A percentile compares a stretch with the other conserved stretches of the same genome.
Evolutionary conservation across 2,113 vertebrate genomes (phyloP).

Genomic region (Emydura subglobosa): DNA sequence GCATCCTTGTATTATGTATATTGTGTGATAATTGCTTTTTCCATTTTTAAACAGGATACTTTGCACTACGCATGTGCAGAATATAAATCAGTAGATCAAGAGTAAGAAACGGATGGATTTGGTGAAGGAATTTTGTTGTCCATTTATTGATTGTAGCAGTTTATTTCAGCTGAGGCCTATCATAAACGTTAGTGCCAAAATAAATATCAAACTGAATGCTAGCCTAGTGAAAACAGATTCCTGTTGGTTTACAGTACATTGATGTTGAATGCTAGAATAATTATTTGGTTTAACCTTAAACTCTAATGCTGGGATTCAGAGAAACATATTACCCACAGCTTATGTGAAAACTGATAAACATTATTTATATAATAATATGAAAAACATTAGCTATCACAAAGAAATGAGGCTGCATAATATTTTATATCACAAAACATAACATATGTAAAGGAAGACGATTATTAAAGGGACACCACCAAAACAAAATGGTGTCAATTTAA

Average conservation of each 20-base stretch:
- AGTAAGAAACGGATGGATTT: constrained; percentile 52
- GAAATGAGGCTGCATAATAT: background rate
- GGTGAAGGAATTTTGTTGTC: constrained; percentile 42
- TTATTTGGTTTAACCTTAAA: background rate
- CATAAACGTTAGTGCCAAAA: constrained; percentile 46
- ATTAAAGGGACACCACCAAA: rapidly evolving
- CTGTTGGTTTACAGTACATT: background rate
- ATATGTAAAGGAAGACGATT: background rate
- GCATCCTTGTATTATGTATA: constrained; percentile 23
- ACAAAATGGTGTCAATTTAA: background rate
- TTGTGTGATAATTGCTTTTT: constrained; percentile 43
- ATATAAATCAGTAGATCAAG: constrained; percentile 57
- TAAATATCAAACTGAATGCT: constrained; percentile 47
- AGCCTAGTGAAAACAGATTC: constrained; percentile 31
- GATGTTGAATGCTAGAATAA: background rate
- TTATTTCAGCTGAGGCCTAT: constrained; percentile 49
- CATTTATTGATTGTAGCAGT: constrained; percentile 56
- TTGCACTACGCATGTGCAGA: constrained; percentile 7
- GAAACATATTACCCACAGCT: background rate
- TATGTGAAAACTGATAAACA: background rate
- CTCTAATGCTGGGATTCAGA: background rate
- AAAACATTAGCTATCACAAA: background rate
- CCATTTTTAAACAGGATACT: constrained; percentile 5
- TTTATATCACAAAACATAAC: background rate
- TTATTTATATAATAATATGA: background rate